These are phyloP conservation scores for Planiliza haematocheilus DNA, from an alignment of 2,113 vertebrate species.

Conservation along the genomic window DNA sequence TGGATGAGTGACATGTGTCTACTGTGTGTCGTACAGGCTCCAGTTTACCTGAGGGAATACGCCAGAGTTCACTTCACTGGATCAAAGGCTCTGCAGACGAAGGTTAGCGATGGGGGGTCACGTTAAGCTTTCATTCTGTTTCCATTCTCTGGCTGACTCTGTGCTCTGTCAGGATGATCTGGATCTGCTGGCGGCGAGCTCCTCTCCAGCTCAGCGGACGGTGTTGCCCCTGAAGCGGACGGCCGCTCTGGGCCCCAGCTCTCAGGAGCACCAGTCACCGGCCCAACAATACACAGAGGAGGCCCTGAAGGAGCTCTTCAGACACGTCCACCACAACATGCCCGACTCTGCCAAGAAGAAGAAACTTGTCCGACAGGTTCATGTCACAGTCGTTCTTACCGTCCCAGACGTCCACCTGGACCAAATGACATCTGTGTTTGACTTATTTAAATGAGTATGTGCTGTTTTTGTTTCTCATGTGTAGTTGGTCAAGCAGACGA, in stretches of 20 bases:
- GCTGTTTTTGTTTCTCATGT: not conserved
- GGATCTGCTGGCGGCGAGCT: slow-evolving; percentile 82
- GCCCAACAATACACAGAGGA: slow-evolving; percentile 89
- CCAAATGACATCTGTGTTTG: too few relatives aligned
- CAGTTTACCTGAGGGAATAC: slow-evolving; percentile 90
- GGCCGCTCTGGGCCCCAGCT: slow-evolving; percentile 20
- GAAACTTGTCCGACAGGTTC: slow-evolving; percentile 94
- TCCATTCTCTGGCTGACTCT: not conserved
- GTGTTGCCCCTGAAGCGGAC: slow-evolving; percentile 81
- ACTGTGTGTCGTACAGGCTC: slow-evolving; percentile 83
- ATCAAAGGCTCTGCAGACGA: slow-evolving; percentile 87
- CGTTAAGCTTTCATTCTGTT: too few relatives aligned
- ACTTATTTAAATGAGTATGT: too few relatives aligned
- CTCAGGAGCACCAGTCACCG: slow-evolving; percentile 60
- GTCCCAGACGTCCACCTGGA: not conserved
- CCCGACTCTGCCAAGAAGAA: slow-evolving; percentile 98
- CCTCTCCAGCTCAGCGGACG: slow-evolving; percentile 70
- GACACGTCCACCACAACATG: slow-evolving; percentile 93
- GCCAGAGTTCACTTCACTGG: slow-evolving; percentile 88
- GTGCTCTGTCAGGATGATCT: slow-evolving; percentile 88
- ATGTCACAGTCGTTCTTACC: too few relatives aligned
- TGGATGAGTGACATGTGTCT: not conserved
- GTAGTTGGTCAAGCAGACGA: slow-evolving; percentile 91
- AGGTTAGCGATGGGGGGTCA: slow-evolving; percentile 80
- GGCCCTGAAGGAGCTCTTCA: slow-evolving; percentile 93